A percentile compares a stretch with the other conserved stretches of the same genome.
Conservation (phyloP, 2,113 vertebrate genomes). For the Mastomys coucha region DNA sequence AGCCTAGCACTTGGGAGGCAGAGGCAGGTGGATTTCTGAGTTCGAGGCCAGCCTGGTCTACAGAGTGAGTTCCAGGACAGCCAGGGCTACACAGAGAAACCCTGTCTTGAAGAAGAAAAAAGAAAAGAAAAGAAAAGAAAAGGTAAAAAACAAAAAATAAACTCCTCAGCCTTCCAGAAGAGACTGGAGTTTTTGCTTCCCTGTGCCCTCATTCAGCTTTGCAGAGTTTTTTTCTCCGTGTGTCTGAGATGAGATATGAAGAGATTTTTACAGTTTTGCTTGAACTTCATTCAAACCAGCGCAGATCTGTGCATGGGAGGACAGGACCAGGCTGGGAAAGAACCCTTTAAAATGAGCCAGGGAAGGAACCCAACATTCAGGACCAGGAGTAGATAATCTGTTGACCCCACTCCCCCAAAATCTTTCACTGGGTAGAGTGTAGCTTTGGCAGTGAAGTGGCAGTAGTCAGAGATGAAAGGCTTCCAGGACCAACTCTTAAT, state of each 20-base stretch:
- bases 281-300: not conserved
- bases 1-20: no score
- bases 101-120: no score
- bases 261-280: not conserved
- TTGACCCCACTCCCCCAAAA: no score
- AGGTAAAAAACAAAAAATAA: no score
- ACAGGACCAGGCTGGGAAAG: not conserved
- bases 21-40: no score
- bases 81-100: no score
- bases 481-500: not conserved
- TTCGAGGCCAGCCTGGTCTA: no score
- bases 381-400: not conserved
- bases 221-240: not conserved
- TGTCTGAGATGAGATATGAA: not conserved
- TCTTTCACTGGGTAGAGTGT: not conserved
- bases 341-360: not conserved
- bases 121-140: no score
- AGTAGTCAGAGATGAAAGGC: not conserved
- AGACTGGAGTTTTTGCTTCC: not conserved
- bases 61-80: no score
- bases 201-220: not conserved
- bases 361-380: not conserved
- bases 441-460: not conserved
- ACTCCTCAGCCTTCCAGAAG: not conserved
- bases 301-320: not conserved